A percentile compares a stretch with the other conserved stretches of the same genome.
These are phyloP conservation scores for Xyliphius kryptos DNA, from an alignment of 2,113 vertebrate genomes.

Conservation along the genomic window DNA sequence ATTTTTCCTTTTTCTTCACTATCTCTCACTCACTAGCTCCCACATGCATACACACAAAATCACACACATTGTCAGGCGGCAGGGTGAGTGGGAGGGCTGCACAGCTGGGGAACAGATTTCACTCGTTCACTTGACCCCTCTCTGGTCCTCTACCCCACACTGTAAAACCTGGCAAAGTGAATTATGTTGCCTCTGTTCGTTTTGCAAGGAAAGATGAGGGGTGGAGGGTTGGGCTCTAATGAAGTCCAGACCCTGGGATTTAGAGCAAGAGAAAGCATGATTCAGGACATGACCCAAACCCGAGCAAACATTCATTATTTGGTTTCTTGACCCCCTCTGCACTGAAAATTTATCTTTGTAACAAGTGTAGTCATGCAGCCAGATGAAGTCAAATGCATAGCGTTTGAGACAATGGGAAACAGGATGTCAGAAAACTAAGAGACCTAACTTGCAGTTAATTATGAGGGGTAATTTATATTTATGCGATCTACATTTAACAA, in stretches of 20 bases:
- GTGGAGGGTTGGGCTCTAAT: conserved; percentile 31
- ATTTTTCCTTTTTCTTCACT: conserved; percentile 14
- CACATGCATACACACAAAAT: neutral
- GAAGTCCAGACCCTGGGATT: conserved; percentile 45
- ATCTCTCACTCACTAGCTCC: conserved; percentile 13
- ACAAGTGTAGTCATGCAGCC: neutral
- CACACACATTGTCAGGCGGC: conserved; percentile 1
- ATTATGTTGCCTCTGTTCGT: conserved; percentile 49
- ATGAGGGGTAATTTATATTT: no score
- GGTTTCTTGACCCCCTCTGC: neutral
- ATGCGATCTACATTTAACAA: no score
- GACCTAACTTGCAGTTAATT: no score
- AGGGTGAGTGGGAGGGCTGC: conserved; percentile 35
- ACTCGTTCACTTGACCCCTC: conserved; percentile 46
- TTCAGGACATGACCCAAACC: conserved; percentile 5
- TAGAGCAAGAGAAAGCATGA: neutral
- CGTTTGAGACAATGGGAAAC: no score
- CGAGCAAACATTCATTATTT: neutral
- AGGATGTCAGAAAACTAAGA: no score
- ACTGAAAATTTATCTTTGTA: neutral
- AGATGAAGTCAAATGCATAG: neutral
- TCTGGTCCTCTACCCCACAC: conserved; percentile 43
- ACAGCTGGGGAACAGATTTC: conserved; percentile 54
- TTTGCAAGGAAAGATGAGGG: conserved; percentile 9
- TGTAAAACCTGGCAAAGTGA: conserved; percentile 54